phyloP scores from a whole-genome alignment of 1,140 invertebrate species.

The Lucilia sericata region DNA sequence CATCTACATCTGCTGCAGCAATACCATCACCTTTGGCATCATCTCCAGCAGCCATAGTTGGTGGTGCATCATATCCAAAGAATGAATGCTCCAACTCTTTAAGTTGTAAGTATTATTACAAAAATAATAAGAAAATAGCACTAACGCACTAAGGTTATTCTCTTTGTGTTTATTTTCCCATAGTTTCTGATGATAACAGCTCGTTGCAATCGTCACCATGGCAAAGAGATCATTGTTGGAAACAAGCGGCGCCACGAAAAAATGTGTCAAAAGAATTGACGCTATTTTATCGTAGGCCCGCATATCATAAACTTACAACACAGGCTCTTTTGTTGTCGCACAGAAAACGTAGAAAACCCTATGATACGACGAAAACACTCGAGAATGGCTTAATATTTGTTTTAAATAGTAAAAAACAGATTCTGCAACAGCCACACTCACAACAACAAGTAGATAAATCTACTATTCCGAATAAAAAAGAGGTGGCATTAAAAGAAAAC shows the following conservation, averaged over 20 bases:
- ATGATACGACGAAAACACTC: slow-evolving; percentile 61
- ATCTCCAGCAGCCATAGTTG: background rate
- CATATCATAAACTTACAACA: slow-evolving; percentile 68
- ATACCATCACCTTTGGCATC: slow-evolving; percentile 7
- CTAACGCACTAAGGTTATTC: too few species aligned
- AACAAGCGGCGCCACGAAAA: slow-evolving; percentile 79
- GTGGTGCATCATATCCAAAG: slow-evolving; percentile 53
- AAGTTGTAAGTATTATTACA: slow-evolving; percentile 65
- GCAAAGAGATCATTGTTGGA: slow-evolving; percentile 89
- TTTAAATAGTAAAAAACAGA: background rate
- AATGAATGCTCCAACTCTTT: slow-evolving; percentile 68
- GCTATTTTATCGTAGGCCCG: slow-evolving; percentile 78
- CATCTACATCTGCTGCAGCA: slow-evolving; percentile 67
- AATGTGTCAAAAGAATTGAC: slow-evolving; percentile 79
- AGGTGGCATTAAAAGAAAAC: background rate
- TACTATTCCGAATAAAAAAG: background rate
- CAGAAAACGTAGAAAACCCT: slow-evolving; percentile 74
- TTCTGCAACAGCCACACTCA: background rate
- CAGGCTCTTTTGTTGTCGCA: slow-evolving; percentile 63
- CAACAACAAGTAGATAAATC: slow-evolving; percentile 6
- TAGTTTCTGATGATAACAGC: slow-evolving; percentile 88
- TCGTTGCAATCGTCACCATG: slow-evolving; percentile 89
- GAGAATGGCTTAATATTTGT: slow-evolving; percentile 3
- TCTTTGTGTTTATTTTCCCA: slow-evolving; percentile 41
- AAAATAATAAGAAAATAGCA: too few species aligned